Evolutionary conservation across 2,888 invertebrate species (phyloP).

Genomic region (Cloeon dipterum): DNA sequence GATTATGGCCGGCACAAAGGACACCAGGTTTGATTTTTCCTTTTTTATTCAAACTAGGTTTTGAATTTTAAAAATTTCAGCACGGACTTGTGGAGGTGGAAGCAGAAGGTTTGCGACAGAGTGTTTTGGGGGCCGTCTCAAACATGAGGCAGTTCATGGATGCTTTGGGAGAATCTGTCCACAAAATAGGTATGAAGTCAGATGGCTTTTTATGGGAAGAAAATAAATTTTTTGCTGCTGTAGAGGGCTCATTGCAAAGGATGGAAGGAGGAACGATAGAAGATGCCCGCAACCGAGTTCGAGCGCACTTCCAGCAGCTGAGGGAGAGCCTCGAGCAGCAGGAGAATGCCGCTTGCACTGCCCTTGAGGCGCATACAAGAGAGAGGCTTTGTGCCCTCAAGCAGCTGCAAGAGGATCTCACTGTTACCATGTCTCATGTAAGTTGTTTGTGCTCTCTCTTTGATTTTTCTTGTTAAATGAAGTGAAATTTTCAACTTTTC

Average conservation of each 20-base stretch:
- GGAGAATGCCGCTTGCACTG: conserved; percentile 25
- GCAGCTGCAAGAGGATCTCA: conserved; percentile 28
- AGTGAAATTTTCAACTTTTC: too few species aligned
- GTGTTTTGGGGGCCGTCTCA: conserved; percentile 23
- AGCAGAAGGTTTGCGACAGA: conserved; percentile 26
- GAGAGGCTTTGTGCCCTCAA: conserved; percentile 25
- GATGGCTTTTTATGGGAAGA: too few species aligned
- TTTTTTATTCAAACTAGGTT: too few species aligned
- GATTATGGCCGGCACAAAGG: conserved; percentile 29
- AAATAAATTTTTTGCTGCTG: not conserved
- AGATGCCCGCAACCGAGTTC: conserved; percentile 20
- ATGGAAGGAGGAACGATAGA: conserved; percentile 21
- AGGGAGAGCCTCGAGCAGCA: conserved; percentile 24
- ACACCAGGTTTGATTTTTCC: too few species aligned
- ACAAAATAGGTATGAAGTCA: conserved; percentile 20
- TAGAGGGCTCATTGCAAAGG: conserved; percentile 19
- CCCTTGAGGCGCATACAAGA: conserved; percentile 28
- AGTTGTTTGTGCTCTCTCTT: not conserved
- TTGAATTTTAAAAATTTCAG: conserved; percentile 13
- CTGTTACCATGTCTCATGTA: conserved; percentile 22
- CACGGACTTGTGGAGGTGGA: conserved; percentile 28
- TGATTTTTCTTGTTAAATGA: too few species aligned
- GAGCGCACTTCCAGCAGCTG: conserved; percentile 25
- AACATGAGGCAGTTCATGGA: conserved; percentile 27
- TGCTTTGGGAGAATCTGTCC: conserved; percentile 25